These are phyloP conservation scores for Steinernema hermaphroditum DNA, from an alignment of 2,888 invertebrate species.

Conservation along the genomic window DNA sequence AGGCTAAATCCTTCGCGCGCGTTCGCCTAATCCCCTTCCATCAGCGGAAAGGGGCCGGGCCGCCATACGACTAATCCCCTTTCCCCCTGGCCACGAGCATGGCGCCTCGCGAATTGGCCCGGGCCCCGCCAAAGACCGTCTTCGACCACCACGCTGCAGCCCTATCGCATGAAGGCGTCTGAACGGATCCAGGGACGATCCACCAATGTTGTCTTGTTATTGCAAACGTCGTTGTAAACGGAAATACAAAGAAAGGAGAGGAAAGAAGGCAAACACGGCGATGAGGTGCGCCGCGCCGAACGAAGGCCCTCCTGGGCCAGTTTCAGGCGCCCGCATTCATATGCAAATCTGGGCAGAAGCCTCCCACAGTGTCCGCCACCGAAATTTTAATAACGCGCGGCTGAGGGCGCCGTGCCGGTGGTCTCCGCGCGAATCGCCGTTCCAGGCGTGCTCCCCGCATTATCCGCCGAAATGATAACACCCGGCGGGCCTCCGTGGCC, in stretches of 20 bases:
- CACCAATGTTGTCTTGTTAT: slow-evolving; percentile 15
- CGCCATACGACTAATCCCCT: slow-evolving; percentile 30
- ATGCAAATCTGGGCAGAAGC: neutral
- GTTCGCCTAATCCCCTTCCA: slow-evolving; percentile 30
- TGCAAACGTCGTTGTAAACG: slow-evolving; percentile 20
- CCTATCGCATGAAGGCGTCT: neutral
- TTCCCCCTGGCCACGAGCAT: slow-evolving; percentile 28
- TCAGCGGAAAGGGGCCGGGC: slow-evolving; percentile 29
- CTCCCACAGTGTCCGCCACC: slow-evolving; percentile 4
- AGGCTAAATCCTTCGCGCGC: slow-evolving; percentile 30
- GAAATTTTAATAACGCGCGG: slow-evolving; percentile 27
- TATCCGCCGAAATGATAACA: slow-evolving; percentile 2
- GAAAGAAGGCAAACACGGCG: neutral
- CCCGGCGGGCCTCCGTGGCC: neutral
- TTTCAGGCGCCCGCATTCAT: slow-evolving; percentile 7
- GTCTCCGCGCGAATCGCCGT: neutral
- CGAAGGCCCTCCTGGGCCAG: neutral
- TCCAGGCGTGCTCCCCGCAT: neutral
- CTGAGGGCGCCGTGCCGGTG: slow-evolving; percentile 5
- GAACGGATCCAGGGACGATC: slow-evolving; percentile 14
- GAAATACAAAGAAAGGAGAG: slow-evolving; percentile 15
- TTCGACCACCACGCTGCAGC: neutral
- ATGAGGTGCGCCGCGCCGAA: too few species aligned
- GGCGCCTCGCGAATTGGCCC: slow-evolving; percentile 7
- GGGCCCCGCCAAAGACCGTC: too few species aligned